phyloP scores from a whole-genome alignment of 2,888 invertebrate species.

The Philonicus albiceps region DNA sequence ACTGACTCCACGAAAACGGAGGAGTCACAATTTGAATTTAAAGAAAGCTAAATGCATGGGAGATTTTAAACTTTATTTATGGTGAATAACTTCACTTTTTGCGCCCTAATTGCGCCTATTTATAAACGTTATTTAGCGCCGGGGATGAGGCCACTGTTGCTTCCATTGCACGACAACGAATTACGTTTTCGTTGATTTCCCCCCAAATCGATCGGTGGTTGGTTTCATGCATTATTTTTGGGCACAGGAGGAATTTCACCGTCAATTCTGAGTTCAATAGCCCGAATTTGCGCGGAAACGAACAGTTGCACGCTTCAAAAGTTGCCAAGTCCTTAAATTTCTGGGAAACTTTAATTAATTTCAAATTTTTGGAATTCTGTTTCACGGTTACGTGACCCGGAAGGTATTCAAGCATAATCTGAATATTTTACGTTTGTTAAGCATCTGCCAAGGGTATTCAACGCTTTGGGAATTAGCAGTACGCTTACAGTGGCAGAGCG shows the following conservation, averaged over 20 bases:
- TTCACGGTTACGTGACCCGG: neutral
- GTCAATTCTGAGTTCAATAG: neutral
- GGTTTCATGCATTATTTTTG: neutral
- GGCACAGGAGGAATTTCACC: neutral
- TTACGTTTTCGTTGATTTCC: neutral
- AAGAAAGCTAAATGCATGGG: neutral
- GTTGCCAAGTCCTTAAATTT: neutral
- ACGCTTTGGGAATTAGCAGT: neutral
- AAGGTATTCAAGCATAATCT: neutral
- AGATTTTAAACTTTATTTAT: neutral
- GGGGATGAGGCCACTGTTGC: neutral
- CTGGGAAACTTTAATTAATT: neutral
- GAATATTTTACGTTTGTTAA: neutral
- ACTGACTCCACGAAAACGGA: neutral
- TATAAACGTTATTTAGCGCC: neutral
- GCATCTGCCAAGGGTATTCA: neutral
- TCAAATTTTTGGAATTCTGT: neutral
- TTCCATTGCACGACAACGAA: neutral
- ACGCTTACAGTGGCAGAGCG: neutral
- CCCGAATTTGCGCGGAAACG: neutral
- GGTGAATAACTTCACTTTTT: neutral
- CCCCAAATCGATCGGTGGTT: neutral
- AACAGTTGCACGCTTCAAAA: neutral
- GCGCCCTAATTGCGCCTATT: conserved; percentile 12
- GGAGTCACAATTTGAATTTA: neutral